phyloP scores from a whole-genome alignment of 2,888 invertebrate species.

The Crematogaster levior region DNA sequence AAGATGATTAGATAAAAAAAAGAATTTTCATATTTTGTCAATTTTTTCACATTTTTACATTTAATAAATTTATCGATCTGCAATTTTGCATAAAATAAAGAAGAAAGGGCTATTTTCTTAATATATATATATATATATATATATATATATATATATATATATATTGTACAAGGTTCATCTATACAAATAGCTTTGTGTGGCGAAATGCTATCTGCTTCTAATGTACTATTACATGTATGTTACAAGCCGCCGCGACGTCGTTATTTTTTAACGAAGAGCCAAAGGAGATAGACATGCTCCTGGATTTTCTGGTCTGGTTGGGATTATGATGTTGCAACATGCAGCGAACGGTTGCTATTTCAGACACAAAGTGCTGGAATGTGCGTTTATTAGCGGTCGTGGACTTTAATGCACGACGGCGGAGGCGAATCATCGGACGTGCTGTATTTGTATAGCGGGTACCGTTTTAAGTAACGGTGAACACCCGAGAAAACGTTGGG shows the following conservation, averaged over 20 bases:
- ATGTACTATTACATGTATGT: not conserved
- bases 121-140: too few species aligned
- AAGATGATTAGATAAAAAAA: not conserved
- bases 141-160: too few species aligned
- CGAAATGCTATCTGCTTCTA: conserved; percentile 14
- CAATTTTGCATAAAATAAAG: conserved; percentile 10
- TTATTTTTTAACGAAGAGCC: conserved; percentile 33
- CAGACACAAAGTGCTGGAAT: conserved; percentile 58
- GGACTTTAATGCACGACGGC: conserved; percentile 54
- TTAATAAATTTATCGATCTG: not conserved
- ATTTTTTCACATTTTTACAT: not conserved
- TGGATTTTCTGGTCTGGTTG: conserved; percentile 67
- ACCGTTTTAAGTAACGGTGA: conserved; percentile 68
- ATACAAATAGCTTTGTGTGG: not conserved
- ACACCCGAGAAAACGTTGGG: conserved; percentile 55
- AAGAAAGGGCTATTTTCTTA: not conserved
- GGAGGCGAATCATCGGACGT: conserved; percentile 64
- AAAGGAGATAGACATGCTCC: conserved; percentile 46
- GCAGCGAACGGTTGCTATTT: conserved; percentile 56
- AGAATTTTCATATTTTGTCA: too few species aligned
- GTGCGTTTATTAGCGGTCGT: conserved; percentile 67
- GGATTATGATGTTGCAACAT: conserved; percentile 42
- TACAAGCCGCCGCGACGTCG: conserved; percentile 21
- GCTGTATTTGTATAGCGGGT: conserved; percentile 61
- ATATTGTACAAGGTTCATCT: too few species aligned